Evolutionary conservation across 2,888 invertebrate genomes (phyloP), one percentile per base, ranked within the genome.

Genomic region (Xestia xanthographa): DNA sequence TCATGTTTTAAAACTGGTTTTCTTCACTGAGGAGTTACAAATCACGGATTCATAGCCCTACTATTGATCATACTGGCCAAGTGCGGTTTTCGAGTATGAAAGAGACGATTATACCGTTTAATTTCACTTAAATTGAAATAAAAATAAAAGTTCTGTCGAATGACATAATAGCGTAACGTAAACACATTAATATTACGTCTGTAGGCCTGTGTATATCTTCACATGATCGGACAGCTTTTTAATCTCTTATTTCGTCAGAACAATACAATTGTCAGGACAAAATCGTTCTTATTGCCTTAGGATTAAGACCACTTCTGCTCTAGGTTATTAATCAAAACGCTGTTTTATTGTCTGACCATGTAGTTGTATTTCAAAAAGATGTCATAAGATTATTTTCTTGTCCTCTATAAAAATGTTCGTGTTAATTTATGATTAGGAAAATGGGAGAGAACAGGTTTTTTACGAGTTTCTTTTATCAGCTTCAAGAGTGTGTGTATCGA

Each of bases 401-500:
- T 86, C 78, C 67, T 69, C 84, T 82, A 80, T 87, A 86, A 88
- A 90, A 73, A 72, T 81, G 68, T 86, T 81, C 43, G 50, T 68
- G 20, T 66, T 86, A 85, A 88, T 89, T 88, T 89, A 89, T 87
- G 76, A 79, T 86, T 74, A 72, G 72, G 77, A 84, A 84, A 82
- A 83, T 80, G 75, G 88, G 82, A 84, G 85, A 79, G 71, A 83
- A 76, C 66, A 74, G 70, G 62, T 58, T 79, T 86, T 85, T 85
- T 81, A 84, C 72, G 70, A 81, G 73, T 81, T 87, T 86, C 71
- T 80, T 86, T 77, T 80, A 82, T 63, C 69, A 77, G 76, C 58
- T 75, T 76, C 66, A 77, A 75, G 77, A 78, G 75, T 62, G 53
- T 76, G 29, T 65, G 43, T 66, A 84, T 84, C 50, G 78, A 82